A percentile compares a stretch with the other conserved stretches of the same genome.
phyloP scores from a whole-genome alignment of 2,113 vertebrate genomes.

The Hymenochirus boettgeri region DNA sequence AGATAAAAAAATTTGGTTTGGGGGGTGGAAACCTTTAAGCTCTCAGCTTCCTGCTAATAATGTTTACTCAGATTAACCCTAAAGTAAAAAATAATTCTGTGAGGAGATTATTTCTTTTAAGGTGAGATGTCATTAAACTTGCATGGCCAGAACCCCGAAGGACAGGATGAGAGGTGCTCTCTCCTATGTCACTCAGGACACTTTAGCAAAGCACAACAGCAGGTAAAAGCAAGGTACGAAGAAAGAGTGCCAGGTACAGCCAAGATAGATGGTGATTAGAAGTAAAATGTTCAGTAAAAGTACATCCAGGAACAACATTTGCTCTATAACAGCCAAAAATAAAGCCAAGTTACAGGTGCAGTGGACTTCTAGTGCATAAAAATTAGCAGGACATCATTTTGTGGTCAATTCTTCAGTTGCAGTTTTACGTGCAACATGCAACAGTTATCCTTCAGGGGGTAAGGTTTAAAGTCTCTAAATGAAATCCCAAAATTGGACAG shows the following conservation, averaged over 20 bases:
- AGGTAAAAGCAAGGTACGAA: constrained; percentile 17
- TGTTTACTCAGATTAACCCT: no score
- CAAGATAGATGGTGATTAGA: background rate
- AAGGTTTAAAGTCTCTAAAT: no score
- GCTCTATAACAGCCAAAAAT: background rate
- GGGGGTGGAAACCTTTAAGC: no score
- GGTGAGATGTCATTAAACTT: no score
- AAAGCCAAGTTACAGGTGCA: constrained; percentile 43
- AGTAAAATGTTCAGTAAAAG: background rate
- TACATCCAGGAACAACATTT: background rate
- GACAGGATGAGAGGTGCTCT: constrained; percentile 1
- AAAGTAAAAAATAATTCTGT: no score
- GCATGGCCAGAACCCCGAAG: background rate
- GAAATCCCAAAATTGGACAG: no score
- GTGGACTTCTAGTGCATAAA: constrained; percentile 24
- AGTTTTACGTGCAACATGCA: background rate
- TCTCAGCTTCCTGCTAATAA: no score
- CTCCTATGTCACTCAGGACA: constrained; percentile 1
- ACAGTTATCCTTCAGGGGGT: no score
- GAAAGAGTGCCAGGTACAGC: background rate
- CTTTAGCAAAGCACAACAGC: constrained; percentile 10
- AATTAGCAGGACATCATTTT: background rate
- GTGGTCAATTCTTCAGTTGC: background rate
- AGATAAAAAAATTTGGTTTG: no score
- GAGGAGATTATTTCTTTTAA: no score